Conservation (phyloP, 2,797 vertebrate genomes). For the Danio jaintianensis region DNA sequence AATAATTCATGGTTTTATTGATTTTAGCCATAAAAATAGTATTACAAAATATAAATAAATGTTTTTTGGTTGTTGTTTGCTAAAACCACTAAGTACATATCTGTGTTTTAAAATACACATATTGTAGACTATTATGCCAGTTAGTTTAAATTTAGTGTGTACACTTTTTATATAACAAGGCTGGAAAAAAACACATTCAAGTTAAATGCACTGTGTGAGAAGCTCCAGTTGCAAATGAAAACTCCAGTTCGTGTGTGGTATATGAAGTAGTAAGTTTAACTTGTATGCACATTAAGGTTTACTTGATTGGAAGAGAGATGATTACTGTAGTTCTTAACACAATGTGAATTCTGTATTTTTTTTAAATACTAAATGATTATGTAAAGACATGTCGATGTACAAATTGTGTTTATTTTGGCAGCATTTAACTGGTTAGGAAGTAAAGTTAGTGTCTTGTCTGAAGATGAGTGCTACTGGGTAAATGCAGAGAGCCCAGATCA, state of each 20-base stretch:
- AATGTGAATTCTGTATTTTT: background rate
- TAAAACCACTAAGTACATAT: conserved; percentile 49
- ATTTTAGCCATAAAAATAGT: conserved; percentile 64
- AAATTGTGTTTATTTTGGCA: conserved; percentile 12
- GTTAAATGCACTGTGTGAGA: background rate
- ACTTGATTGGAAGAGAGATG: conserved; percentile 10
- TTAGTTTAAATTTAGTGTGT: background rate
- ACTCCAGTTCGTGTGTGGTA: background rate
- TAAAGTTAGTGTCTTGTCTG: conserved; percentile 27
- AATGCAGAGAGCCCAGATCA: conserved; percentile 28
- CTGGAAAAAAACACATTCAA: background rate
- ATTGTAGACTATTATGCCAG: background rate
- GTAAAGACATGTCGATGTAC: background rate
- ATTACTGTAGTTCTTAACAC: conserved; percentile 1
- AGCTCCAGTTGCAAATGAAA: conserved; percentile 6
- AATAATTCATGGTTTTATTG: conserved; percentile 32
- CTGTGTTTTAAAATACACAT: conserved; percentile 24
- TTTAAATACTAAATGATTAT: background rate
- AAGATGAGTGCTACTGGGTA: conserved; percentile 4
- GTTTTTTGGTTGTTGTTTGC: background rate
- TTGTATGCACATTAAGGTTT: background rate
- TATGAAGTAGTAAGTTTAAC: background rate
- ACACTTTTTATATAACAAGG: background rate
- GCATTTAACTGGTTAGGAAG: conserved; percentile 31
- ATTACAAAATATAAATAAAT: conserved; percentile 73